Evolutionary conservation across 2,797 vertebrate genomes (phyloP).

Genomic region (Halcyon chelicuti): DNA sequence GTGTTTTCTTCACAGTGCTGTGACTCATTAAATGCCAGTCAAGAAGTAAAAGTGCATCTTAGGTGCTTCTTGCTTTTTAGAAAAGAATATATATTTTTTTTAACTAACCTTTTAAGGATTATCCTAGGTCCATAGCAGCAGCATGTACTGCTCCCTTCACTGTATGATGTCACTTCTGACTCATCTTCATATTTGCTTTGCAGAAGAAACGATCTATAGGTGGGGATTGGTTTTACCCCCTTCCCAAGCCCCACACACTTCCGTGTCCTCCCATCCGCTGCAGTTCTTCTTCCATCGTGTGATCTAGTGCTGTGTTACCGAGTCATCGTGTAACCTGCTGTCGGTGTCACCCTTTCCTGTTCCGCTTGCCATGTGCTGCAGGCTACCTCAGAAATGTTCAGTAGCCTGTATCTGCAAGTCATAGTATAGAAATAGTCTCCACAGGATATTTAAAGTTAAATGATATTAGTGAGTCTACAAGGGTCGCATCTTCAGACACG

Average conservation of each 20-base stretch:
- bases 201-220: background rate
- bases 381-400: background rate
- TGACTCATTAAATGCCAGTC: background rate
- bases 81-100: background rate
- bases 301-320: rapidly evolving
- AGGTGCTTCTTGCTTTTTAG: background rate
- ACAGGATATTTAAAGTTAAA: background rate
- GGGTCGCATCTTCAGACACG: background rate
- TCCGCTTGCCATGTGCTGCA: background rate
- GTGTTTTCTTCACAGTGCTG: background rate
- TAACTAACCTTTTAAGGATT: background rate
- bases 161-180: background rate
- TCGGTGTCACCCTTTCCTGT: background rate
- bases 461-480: rapidly evolving
- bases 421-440: background rate
- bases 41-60: background rate
- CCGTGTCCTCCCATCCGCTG: background rate
- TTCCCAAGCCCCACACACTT: background rate
- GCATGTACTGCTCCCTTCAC: background rate
- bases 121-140: background rate
- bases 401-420: background rate
- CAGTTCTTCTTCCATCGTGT: rapidly evolving
- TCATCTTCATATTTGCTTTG: background rate
- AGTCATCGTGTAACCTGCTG: rapidly evolving
- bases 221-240: background rate